These are phyloP conservation scores for Athene cunicularia DNA, from an alignment of 2,113 vertebrate species.

Conservation along the genomic window DNA sequence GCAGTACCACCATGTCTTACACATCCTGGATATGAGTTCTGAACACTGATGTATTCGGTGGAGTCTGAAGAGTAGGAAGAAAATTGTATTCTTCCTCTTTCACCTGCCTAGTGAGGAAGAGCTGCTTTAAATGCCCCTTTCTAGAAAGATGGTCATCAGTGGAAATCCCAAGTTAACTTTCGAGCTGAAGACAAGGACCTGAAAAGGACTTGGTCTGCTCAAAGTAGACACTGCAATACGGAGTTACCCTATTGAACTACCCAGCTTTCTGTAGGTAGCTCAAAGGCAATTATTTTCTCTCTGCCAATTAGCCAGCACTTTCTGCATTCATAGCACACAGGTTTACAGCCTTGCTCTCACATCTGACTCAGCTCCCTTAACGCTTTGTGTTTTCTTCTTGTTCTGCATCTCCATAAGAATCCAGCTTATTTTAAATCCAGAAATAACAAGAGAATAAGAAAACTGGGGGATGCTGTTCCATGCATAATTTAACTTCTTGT, in stretches of 20 bases:
- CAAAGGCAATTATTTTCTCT: not conserved
- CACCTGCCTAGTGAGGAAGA: not conserved
- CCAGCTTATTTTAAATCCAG: not conserved
- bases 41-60: not conserved
- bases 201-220: not conserved
- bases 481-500: not conserved
- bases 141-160: not conserved
- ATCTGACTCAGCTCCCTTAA: not conserved
- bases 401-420: not conserved
- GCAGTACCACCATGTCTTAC: not conserved
- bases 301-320: not conserved
- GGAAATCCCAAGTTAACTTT: not conserved
- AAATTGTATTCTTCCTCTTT: not conserved
- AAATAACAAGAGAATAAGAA: not conserved
- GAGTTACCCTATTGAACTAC: not conserved
- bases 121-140: not conserved
- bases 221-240: not conserved
- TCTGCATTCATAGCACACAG: not conserved
- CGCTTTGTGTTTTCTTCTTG: fast-evolving
- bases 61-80: not conserved
- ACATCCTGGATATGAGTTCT: not conserved
- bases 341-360: not conserved
- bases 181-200: not conserved
- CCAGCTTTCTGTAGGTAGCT: not conserved
- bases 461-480: not conserved